Evolutionary conservation across 2,888 invertebrate genomes (phyloP).

Genomic region (Melanostoma scalare): DNA sequence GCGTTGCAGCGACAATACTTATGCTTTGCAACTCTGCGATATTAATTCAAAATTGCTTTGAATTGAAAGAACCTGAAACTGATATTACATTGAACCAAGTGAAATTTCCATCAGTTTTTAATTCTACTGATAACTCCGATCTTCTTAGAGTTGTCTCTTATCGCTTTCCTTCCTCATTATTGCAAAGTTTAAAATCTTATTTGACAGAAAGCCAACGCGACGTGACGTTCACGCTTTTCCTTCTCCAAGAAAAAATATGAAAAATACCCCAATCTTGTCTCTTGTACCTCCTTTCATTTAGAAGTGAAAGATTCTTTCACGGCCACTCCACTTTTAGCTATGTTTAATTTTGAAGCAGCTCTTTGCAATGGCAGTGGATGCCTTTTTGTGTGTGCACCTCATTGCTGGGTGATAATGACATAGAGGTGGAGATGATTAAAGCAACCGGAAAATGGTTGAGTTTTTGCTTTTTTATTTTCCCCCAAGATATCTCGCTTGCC

Average conservation of each 20-base stretch:
- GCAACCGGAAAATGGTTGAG: constrained; percentile 72
- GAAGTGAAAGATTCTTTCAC: constrained; percentile 38
- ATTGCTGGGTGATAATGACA: constrained; percentile 53
- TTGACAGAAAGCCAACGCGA: no score
- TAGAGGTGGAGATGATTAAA: constrained; percentile 66
- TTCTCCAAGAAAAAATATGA: constrained; percentile 5
- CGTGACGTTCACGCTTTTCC: background rate
- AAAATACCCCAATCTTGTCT: background rate
- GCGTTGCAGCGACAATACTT: background rate
- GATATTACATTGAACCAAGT: no score
- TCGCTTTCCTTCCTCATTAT: no score
- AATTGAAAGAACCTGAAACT: no score
- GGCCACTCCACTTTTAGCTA: constrained; percentile 44
- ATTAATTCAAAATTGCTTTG: no score
- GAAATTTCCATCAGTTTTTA: no score
- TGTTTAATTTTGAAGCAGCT: constrained; percentile 14
- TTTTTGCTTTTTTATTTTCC: constrained; percentile 33
- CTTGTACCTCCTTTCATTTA: constrained; percentile 19
- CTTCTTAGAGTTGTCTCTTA: no score
- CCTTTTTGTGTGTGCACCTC: constrained; percentile 28
- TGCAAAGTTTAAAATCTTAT: background rate
- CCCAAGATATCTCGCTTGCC: background rate
- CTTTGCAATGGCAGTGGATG: constrained; percentile 30
- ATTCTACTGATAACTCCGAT: no score
- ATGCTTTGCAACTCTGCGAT: no score